Conservation (phyloP, 2,888 invertebrate species). For the Orthosia incerta region DNA sequence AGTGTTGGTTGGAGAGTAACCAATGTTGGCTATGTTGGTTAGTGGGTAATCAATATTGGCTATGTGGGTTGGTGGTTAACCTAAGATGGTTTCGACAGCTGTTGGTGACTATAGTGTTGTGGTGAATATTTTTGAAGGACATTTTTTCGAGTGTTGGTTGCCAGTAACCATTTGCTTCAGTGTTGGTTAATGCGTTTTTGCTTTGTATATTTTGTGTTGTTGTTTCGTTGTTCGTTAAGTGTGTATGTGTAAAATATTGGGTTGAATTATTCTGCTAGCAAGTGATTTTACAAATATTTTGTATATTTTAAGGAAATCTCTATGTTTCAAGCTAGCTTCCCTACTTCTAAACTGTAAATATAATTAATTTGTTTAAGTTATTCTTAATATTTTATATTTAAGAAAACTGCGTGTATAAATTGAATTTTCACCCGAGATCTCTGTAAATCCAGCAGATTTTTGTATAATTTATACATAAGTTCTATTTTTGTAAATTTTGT, state of each 20-base stretch:
- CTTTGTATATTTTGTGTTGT: conserved; percentile 31
- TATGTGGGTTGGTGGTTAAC: not conserved
- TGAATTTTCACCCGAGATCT: conserved; percentile 51
- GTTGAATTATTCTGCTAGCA: conserved; percentile 10
- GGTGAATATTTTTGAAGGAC: not conserved
- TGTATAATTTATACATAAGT: conserved; percentile 38
- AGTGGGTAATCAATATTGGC: not conserved
- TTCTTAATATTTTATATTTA: conserved; percentile 21
- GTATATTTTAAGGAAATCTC: conserved; percentile 2
- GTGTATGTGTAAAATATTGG: conserved; percentile 15
- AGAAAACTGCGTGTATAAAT: conserved; percentile 28
- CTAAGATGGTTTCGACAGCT: not conserved
- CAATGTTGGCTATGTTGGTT: not conserved
- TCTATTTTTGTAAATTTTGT: conserved; percentile 46
- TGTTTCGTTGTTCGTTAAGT: conserved; percentile 17
- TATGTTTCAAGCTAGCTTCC: not conserved
- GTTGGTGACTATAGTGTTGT: conserved; percentile 3
- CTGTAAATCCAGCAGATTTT: conserved; percentile 49
- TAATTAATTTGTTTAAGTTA: conserved; percentile 32
- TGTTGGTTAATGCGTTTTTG: conserved; percentile 18
- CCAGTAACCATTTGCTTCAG: conserved; percentile 35
- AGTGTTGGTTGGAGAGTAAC: conserved; percentile 20
- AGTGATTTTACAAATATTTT: conserved; percentile 3
- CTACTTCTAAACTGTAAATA: conserved; percentile 52
- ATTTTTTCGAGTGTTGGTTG: conserved; percentile 33